Evolutionary conservation across 1,140 invertebrate species (phyloP), one percentile per base, ranked within the genome.

Genomic region (Theocolax elegans): DNA sequence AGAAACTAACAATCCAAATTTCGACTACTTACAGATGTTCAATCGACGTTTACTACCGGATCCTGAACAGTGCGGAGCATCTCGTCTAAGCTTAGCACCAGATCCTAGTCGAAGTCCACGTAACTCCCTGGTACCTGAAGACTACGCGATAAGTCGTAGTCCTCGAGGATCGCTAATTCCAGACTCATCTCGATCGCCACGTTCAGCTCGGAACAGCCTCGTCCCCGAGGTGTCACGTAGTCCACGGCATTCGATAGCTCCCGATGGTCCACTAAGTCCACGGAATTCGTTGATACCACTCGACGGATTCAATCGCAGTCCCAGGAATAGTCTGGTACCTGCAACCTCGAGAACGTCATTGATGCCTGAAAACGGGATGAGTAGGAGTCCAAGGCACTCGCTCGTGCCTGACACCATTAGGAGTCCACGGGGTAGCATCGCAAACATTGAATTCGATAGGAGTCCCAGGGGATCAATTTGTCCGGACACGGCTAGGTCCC

Each of bases 401-500:
- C 76, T 91, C 54, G 83, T 90, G 0, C 90, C 90, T 0, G 89
- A 77, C 77, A 12, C 78, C 9, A 75, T 80, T 1, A 84, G 84
- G 15, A 87, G 85, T 75, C 87, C 87, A 0, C 78, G 88, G 3
- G 86, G 86, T 9, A 86, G 83, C 48, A 67, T 87, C 6, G 81
- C 79, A 1, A 84, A 83, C 31, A 79, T 86, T 25, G 86, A 88
- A 27, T 85, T 85, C 17, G 87, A 87, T 38, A 81, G 88, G 42
- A 91, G 87, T 79, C 90, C 90, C 10, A 81, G 90, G 40, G 90
- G 90, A 1, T 91, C 90, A 13, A 87, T 91, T 35, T 88, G 88
- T 48, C 40, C 38, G 2, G 49, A 66, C 1, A 78, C 80, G 0
- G 19, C 80, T 10, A 83, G 89, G 67, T 89, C 89, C 79, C 87